Conservation (phyloP, 1,140 invertebrate genomes). For the Neocloeon triangulifer region DNA sequence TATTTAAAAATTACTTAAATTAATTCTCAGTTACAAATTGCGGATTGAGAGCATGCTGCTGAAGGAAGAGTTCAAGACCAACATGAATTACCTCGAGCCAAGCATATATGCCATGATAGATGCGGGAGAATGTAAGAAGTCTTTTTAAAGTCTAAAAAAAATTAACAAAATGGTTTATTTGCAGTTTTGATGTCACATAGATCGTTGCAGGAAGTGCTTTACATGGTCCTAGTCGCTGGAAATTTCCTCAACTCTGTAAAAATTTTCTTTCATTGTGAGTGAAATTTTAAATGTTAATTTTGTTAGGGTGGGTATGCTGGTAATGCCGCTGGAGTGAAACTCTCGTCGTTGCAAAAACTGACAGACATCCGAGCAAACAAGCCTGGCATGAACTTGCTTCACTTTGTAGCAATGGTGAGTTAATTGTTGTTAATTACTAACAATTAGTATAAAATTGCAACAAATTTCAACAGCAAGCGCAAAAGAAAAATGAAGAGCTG, state of each 20-base stretch:
- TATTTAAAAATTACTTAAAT: conserved; percentile 5
- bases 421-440: conserved; percentile 5
- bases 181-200: conserved; percentile 39
- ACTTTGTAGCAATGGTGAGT: conserved; percentile 71
- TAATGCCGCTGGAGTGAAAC: conserved; percentile 88
- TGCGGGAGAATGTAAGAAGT: conserved; percentile 49
- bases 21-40: conserved; percentile 58
- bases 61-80: conserved; percentile 85
- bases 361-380: conserved; percentile 91
- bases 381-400: conserved; percentile 89
- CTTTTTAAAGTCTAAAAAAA: conserved; percentile 3
- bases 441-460: no score
- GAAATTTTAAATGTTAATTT: conserved; percentile 10
- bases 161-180: conserved; percentile 2
- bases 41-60: conserved; percentile 89
- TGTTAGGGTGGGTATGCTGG: conserved; percentile 82
- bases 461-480: conserved; percentile 47
- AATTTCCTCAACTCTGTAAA: conserved; percentile 79
- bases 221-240: conserved; percentile 77
- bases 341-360: conserved; percentile 83
- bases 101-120: conserved; percentile 80
- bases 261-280: no score
- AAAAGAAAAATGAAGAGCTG: conserved; percentile 57
- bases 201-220: conserved; percentile 65
- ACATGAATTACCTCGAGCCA: conserved; percentile 76